Evolutionary conservation across 2,113 vertebrate genomes (phyloP), one percentile per base, ranked within the genome.

Genomic region (Opisthocomus hoazin): DNA sequence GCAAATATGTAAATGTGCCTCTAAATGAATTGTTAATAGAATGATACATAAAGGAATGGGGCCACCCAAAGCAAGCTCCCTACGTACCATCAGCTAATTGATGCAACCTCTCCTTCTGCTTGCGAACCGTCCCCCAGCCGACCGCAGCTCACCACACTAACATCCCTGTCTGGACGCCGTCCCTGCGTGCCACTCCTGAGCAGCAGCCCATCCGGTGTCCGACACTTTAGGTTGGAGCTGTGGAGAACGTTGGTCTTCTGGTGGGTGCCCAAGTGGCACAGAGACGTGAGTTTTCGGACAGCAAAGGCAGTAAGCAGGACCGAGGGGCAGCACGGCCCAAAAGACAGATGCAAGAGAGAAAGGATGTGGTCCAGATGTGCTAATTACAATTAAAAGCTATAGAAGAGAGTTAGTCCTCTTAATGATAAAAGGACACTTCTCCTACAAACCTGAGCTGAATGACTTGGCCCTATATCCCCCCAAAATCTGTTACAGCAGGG

Each of bases 251-350:
- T 34, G 43, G 4, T 51, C 21, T 76, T 63, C 41, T 23, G 43
- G 8, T 13, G 69, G 54, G 27, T 12, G 36, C 34, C 9, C 15
- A 39, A n/a, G 27, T 1, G n/a, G 16, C 24, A 71, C 19, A 6
- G 5, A 15, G 29, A 8, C 26, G 19, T 19, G 18, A 0, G 1
- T 1, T 46, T 90, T 74, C 1, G 1, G 46, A 46, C 39, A 83
- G 16, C 7, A 29, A 53, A 16, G 29, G 66, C 37, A 77, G 34
- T 13, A 76, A 53, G 45, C 19, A 50, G 41, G 46, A 81, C 26
- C 3, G 3, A 92, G 58, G 20, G n/a, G 26, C 71, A 83, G 29
- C 45, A 66, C 3, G 26, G 64, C 32, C 65, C 60, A 43, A 46
- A 65, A 36, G 58, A 34, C 23, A 89, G 56, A 45, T 5, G 8